phyloP scores from a whole-genome alignment of 1,140 invertebrate species.

The Drosophila novamexicana region DNA sequence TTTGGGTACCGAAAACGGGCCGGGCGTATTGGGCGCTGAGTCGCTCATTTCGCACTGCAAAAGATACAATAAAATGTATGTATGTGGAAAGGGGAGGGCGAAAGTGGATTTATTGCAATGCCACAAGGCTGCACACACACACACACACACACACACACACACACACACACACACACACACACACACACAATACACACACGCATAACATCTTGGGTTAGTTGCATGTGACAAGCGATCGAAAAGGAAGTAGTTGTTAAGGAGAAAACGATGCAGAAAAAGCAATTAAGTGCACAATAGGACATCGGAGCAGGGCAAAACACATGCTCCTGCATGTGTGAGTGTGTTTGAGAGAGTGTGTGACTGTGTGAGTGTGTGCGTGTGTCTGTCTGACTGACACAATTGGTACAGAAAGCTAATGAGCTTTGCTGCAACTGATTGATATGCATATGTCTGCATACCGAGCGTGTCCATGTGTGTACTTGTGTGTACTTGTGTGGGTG shows the following conservation, averaged over 20 bases:
- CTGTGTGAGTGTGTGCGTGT: slow-evolving; percentile 9
- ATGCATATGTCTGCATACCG: slow-evolving; percentile 35
- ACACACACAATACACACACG: not conserved
- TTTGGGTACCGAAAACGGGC: slow-evolving; percentile 55
- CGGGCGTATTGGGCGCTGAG: slow-evolving; percentile 70
- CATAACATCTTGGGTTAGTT: slow-evolving; percentile 10
- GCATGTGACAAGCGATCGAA: slow-evolving; percentile 29
- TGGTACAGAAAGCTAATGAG: slow-evolving; percentile 68
- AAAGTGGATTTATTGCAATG: slow-evolving; percentile 2
- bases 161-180: slow-evolving; percentile 3
- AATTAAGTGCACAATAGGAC: slow-evolving; percentile 47
- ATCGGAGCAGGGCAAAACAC: slow-evolving; percentile 15
- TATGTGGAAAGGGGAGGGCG: slow-evolving; percentile 4
- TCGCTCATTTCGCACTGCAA: slow-evolving; percentile 71
- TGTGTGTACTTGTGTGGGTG: slow-evolving; percentile 4
- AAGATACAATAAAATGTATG: not conserved
- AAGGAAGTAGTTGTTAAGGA: slow-evolving; percentile 16
- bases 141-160: slow-evolving; percentile 13
- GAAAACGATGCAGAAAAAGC: slow-evolving; percentile 34
- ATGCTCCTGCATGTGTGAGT: slow-evolving; percentile 4
- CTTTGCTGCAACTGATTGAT: slow-evolving; percentile 72
- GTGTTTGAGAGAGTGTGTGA: not conserved
- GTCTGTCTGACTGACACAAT: slow-evolving; percentile 59
- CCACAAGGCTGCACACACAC: slow-evolving; percentile 3
- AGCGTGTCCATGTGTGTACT: slow-evolving; percentile 12